Conservation (phyloP, 2,113 vertebrate species). For the Salvelinus namaycush region DNA sequence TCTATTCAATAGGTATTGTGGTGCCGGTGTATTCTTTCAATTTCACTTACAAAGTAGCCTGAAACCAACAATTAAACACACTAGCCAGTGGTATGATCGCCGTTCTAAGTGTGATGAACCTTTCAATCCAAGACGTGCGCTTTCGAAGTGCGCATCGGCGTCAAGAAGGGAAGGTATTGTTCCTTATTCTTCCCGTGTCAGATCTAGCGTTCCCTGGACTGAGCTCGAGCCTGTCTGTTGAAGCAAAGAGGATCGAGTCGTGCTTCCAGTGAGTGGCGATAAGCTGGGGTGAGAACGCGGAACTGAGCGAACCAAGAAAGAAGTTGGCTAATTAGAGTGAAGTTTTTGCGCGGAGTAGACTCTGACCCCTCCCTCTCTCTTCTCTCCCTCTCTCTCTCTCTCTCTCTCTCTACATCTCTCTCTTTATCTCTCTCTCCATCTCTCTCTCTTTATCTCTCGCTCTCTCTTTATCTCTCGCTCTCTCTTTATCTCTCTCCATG, state of each 20-base stretch:
- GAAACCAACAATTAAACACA: background rate
- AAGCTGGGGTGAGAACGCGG: constrained; percentile 55
- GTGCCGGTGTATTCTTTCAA: background rate
- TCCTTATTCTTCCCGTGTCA: background rate
- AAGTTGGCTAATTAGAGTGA: constrained; percentile 80
- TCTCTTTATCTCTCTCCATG: constrained; percentile 1
- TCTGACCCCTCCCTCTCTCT: constrained; percentile 57
- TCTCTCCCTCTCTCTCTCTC: constrained; percentile 16
- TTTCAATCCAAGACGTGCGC: background rate
- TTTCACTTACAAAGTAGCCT: background rate
- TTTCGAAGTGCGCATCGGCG: background rate
- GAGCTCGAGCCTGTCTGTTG: background rate
- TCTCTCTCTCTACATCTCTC: constrained; percentile 18
- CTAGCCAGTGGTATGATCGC: background rate
- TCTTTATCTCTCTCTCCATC: constrained; percentile 15
- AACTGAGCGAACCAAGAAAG: constrained; percentile 67
- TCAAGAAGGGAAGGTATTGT: background rate
- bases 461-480: constrained; percentile 31
- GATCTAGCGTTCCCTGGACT: background rate
- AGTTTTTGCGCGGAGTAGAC: constrained; percentile 71
- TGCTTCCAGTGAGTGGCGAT: constrained; percentile 14
- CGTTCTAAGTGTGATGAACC: background rate
- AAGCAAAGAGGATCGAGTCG: background rate
- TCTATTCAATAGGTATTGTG: background rate
- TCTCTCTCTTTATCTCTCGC: constrained; percentile 8